Evolutionary conservation across 2,797 vertebrate species (phyloP).

Genomic region (Poliocrania exsul): DNA sequence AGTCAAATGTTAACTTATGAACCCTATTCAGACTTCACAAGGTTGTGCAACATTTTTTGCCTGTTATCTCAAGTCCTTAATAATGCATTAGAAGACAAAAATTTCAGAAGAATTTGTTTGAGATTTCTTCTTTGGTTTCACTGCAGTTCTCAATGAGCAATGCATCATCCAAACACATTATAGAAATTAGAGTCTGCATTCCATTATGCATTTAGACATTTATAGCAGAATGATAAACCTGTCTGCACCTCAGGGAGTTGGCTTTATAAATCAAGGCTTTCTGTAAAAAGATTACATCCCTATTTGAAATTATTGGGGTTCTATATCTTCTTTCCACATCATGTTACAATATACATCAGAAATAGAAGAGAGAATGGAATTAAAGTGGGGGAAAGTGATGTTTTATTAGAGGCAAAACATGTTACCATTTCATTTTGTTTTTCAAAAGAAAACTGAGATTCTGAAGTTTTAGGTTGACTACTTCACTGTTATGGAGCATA

Average conservation of each 20-base stretch:
- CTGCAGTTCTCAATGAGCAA: conserved; percentile 64
- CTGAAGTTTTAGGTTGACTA: not conserved
- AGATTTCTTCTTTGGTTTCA: conserved; percentile 61
- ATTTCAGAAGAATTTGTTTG: conserved; percentile 58
- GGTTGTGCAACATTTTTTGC: conserved; percentile 22
- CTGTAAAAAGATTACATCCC: conserved; percentile 62
- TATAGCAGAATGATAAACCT: conserved; percentile 76
- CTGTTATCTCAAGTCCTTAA: conserved; percentile 63
- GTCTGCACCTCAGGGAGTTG: conserved; percentile 63
- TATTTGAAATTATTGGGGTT: conserved; percentile 66
- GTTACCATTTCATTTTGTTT: conserved; percentile 1
- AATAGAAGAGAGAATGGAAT: conserved; percentile 10
- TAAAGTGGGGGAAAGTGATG: not conserved
- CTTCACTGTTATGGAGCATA: not conserved
- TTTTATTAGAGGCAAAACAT: conserved; percentile 35
- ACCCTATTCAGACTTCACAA: conserved; percentile 2
- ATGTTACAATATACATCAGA: conserved; percentile 13
- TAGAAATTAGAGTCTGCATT: conserved; percentile 73
- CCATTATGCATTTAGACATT: conserved; percentile 76
- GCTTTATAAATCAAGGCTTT: conserved; percentile 73
- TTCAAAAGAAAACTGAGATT: not conserved
- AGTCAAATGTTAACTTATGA: conserved; percentile 28
- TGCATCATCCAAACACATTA: conserved; percentile 75
- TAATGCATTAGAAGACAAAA: conserved; percentile 56
- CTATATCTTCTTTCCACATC: conserved; percentile 47